Evolutionary conservation across 2,888 invertebrate genomes (phyloP), one percentile per base, ranked within the genome.

Genomic region (Cataglyphis livida): DNA sequence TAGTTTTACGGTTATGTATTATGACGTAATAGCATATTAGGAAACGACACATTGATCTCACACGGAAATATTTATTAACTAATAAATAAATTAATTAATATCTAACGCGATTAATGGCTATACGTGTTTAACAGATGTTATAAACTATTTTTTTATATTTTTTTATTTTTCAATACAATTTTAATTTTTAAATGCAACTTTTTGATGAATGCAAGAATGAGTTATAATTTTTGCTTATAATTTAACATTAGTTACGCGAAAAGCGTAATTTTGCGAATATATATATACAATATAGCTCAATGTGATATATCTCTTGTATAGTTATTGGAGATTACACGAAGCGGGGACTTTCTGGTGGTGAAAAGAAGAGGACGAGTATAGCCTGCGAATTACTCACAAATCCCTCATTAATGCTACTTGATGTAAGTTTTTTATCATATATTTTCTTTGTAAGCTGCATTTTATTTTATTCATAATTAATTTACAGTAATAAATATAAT

Each of bases 361-460:
- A 98, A 93, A 98, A 97, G 95, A 98, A 98, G 93, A 95, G 98
- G 91, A 97, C 97, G 59, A 98, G 97, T 93, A 97, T 98, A 91
- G 98, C 97, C 76, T 97, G 97, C 93, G 98, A 98, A 95, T 95
- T 98, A 88, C 95, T 98, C 84, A 97, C 97, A 25, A 97, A 98
- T 95, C 98, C 98, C 51, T 96, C 97, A 79, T 95, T 98, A 59
- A 97, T 98, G 96, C 95, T 98, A 48, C 95, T 98, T 73, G 98
- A 98, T 95, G 98, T 97, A 95, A 96, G 96, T 66, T 28, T 38
- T 85, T 0, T 81, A 2, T n/a, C 62, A 38, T 66, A 64, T 79
- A 81, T 18, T 65, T 18, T 57, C 6, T 28, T 38, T 7, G 4
- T 54, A 64, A 5, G n/a, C 21, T 35, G 3, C 18, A 21, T 44